Evolutionary conservation across 2,113 vertebrate genomes (phyloP), one percentile per base, ranked within the genome.

Genomic region (Cyprinodon variegatus): DNA sequence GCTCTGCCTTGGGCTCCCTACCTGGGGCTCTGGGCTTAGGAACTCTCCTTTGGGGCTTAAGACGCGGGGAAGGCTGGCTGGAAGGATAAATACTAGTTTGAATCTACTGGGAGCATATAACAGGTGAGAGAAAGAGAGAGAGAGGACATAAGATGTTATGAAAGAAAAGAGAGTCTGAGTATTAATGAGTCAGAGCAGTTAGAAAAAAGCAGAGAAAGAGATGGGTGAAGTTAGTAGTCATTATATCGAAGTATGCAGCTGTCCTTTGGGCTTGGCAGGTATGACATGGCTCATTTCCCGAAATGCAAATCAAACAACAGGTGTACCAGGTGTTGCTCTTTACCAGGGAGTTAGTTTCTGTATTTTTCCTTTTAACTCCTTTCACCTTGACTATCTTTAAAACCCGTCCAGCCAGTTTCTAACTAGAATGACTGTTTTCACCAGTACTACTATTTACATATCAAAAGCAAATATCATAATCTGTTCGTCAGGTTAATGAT

Each of bases 101-200:
- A 86, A 81, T 89, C 90, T 68, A 83, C 88, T 82, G 87, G 90
- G 89, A 89, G 81, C 72, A 91, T 82, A 86, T 86, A 88, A 68
- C 72, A 82, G 80, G 82, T 77, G 77, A 75, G 75, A 61, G 62
- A 57, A 62, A 53, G 45, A 40, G 72, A 80, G 63, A 60, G 80
- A 69, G 46, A 38, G 12, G 11, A 38, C 65, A 50, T 2, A 39
- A 48, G 45, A 79, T 72, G 79, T 79, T 83, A 78, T 78, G 63
- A 79, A 87, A 86, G 68, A 78, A 79, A 68, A 85, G 67, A 62
- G 78, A 78, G 62, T 53, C 37, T 4, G 77, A 76, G 67, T 74
- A 78, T 53, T 65, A 76, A 22, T 37, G 61, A 73, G 66, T 67
- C 65, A 77, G 78, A 76, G 60, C 79, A 72, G 68, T 12, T 29